These are phyloP conservation scores for Malurus cyaneus DNA, from an alignment of 2,113 vertebrate species.

Conservation along the genomic window DNA sequence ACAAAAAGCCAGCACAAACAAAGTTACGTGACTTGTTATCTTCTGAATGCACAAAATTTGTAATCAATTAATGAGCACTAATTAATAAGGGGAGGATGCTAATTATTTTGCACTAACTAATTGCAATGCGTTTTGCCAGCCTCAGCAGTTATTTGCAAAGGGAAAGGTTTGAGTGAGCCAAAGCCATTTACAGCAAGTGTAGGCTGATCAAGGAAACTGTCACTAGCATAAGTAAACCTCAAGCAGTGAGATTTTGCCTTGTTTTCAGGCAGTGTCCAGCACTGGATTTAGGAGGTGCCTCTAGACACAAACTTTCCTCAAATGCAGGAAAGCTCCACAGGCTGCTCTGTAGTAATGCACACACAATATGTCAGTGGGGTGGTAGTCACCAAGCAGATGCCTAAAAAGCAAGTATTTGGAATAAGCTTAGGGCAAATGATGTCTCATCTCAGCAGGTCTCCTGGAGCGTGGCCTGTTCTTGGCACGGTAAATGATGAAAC, in stretches of 20 bases:
- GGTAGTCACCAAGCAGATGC: not conserved
- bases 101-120: slow-evolving; percentile 6
- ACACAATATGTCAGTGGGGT: fast-evolving
- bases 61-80: slow-evolving; percentile 16
- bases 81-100: not conserved
- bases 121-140: not conserved
- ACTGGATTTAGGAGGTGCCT: not conserved
- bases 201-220: not conserved
- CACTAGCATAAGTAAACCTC: not conserved
- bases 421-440: not conserved
- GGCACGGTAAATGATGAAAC: not conserved
- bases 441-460: not conserved
- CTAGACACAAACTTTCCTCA: not conserved
- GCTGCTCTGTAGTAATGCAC: not conserved
- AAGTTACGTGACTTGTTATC: not conserved
- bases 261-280: not conserved
- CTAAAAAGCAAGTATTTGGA: not conserved
- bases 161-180: not conserved
- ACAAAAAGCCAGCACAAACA: not conserved
- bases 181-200: not conserved
- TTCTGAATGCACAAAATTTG: not conserved
- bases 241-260: not conserved
- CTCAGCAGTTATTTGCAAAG: not conserved
- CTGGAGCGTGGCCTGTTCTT: not conserved
- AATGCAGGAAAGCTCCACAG: fast-evolving